Evolutionary conservation across 2,113 vertebrate species (phyloP).

Genomic region (Pao palembangensis): DNA sequence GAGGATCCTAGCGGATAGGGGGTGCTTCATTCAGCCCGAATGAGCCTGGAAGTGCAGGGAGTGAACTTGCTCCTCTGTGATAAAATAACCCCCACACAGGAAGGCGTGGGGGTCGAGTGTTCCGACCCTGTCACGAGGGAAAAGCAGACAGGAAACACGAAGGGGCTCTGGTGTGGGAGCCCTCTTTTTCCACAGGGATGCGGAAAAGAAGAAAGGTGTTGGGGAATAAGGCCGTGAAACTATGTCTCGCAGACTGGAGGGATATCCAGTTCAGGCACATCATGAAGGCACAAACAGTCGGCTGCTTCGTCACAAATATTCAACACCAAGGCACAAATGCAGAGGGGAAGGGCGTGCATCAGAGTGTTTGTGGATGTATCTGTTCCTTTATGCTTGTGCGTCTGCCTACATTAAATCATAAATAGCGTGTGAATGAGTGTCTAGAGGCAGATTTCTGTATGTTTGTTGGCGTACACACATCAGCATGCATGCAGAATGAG

Average conservation of each 20-base stretch:
- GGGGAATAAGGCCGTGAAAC: constrained; percentile 5
- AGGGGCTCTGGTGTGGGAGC: constrained; percentile 40
- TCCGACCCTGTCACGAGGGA: constrained; percentile 49
- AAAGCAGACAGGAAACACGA: constrained; percentile 29
- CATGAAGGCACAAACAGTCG: constrained; percentile 60
- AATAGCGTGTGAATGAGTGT: constrained; percentile 62
- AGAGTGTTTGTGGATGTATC: constrained; percentile 35
- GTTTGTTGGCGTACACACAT: constrained; percentile 45
- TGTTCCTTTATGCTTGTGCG: constrained; percentile 34
- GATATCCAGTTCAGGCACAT: constrained; percentile 58
- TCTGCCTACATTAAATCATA: constrained; percentile 63
- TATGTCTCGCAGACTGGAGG: constrained; percentile 30
- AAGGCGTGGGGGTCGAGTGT: constrained; percentile 23
- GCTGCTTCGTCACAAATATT: constrained; percentile 67
- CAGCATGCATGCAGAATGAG: constrained; percentile 60
- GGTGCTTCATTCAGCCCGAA: constrained; percentile 56
- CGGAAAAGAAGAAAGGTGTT: constrained; percentile 27
- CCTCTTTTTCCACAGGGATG: constrained; percentile 27
- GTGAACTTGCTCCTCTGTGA: constrained; percentile 53
- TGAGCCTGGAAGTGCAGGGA: constrained; percentile 46
- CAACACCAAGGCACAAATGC: constrained; percentile 49
- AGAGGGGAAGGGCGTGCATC: constrained; percentile 37
- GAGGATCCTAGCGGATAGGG: constrained; percentile 73
- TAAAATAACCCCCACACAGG: constrained; percentile 56
- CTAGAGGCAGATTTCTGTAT: constrained; percentile 60